Percentiles rank a stretch among this genome's conserved stretches.
Conservation (phyloP, 1,140 invertebrate genomes). For the Bicyclus anynana region DNA sequence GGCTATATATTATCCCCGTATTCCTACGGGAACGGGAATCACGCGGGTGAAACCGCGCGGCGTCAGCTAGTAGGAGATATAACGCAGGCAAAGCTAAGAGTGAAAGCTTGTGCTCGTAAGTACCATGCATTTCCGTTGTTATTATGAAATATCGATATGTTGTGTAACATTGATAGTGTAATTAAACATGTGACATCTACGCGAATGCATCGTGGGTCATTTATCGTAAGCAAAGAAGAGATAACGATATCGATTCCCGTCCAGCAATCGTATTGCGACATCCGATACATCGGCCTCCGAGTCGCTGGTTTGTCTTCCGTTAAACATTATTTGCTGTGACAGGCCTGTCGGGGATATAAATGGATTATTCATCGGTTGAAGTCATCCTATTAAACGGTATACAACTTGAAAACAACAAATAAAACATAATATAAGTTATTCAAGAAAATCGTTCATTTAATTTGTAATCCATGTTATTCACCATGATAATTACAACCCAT, state of each 20-base stretch:
- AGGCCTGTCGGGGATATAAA: neutral
- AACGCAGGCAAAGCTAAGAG: no score
- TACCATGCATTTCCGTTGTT: slow-evolving; percentile 13
- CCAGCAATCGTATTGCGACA: slow-evolving; percentile 54
- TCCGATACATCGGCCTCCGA: slow-evolving; percentile 29
- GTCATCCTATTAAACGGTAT: no score
- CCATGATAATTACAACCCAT: no score
- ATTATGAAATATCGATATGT: slow-evolving; percentile 17
- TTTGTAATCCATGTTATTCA: no score
- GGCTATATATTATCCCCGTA: no score
- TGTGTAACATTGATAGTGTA: slow-evolving; percentile 37
- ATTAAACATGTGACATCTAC: slow-evolving; percentile 57
- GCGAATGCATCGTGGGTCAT: slow-evolving; percentile 53
- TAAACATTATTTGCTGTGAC: neutral
- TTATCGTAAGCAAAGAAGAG: slow-evolving; percentile 58
- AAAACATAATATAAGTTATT: no score
- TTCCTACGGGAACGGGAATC: no score
- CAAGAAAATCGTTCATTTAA: no score
- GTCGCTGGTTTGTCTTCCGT: neutral
- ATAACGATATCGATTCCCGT: slow-evolving; percentile 54
- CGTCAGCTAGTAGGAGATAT: no score
- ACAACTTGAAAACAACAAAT: no score
- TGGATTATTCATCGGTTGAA: neutral
- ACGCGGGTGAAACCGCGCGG: no score
- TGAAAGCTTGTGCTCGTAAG: no score